Evolutionary conservation across 2,113 vertebrate species (phyloP).

Genomic region (Cisticola juncidis): DNA sequence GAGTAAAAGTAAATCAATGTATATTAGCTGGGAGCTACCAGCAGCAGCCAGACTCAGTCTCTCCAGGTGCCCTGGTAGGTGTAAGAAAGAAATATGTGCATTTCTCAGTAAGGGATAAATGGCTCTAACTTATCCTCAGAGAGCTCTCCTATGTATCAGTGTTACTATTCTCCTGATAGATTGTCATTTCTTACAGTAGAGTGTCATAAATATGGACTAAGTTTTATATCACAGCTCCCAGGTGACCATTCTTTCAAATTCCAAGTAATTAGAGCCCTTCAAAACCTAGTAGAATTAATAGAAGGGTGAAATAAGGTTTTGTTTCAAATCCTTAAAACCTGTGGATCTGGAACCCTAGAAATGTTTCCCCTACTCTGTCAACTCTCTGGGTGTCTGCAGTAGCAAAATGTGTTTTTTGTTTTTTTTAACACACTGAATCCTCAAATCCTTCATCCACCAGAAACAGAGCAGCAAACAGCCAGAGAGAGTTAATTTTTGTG

Average conservation of each 20-base stretch:
- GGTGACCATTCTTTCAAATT: slow-evolving; percentile 4
- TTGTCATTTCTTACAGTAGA: neutral
- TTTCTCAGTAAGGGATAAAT: slow-evolving; percentile 15
- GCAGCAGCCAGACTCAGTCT: neutral
- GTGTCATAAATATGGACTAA: neutral
- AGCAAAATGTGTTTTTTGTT: neutral
- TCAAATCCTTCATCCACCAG: neutral
- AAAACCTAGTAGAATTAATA: slow-evolving; percentile 14
- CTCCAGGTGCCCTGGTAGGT: neutral
- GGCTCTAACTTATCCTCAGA: slow-evolving; percentile 36
- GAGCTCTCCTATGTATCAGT: slow-evolving; percentile 12
- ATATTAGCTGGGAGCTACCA: slow-evolving; percentile 41
- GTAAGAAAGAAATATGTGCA: slow-evolving; percentile 22
- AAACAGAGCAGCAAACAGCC: neutral
- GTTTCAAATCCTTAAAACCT: neutral
- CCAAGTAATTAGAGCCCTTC: slow-evolving; percentile 1
- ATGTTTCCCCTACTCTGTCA: neutral
- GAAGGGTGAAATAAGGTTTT: neutral
- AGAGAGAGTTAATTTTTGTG: neutral
- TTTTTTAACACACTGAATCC: neutral
- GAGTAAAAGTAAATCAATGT: slow-evolving; percentile 39
- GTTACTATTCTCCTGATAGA: neutral
- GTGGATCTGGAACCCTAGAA: neutral
- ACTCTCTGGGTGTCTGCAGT: neutral
- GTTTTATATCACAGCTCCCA: slow-evolving; percentile 6